Base-by-base conservation (phyloP, 2,113 vertebrate species). In the Rynchops niger region DNA sequence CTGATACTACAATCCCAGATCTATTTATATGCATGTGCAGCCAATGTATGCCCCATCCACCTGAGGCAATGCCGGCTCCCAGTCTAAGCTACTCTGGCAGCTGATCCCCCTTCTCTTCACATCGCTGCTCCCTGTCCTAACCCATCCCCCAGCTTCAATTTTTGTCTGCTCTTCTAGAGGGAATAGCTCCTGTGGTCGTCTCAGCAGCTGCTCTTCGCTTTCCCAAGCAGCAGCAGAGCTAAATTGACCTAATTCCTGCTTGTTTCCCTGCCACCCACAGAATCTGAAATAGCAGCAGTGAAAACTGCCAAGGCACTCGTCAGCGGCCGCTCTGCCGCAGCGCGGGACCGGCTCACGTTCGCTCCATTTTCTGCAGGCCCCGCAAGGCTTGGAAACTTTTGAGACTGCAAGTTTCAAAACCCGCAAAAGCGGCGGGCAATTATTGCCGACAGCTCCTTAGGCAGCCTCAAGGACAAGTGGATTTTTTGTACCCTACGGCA, bases 241-340 rank as follows among this genome's bases (percentile, higher is more conserved):
- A 95, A 97, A 98, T 79, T 98, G 97, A 97, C 96, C 97, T 97
- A 96, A 97, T 98, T 98, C 95, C 95, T 96, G 95, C 87, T 82
- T 88, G 87, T 96, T 90, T 97, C 87, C 91, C 94, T 72, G 87
- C 96, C 93, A 91, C 95, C 95, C 93, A 90, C 95, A 45, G 86
- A 55, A 94, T 77, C 92, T 47, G 91, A 91, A 95, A 96, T 85
- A 96, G 93, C 86, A 94, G 93, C 94, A 95, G 78, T 12, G 69
- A 65, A n/a, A 86, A 42, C 61, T 92, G 94, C 87, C 95, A 90
- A 83, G 72, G 79, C 78, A 4, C 82, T 80, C 22, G 2, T 61
- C 78, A 29, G 90, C 58, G 9, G 92, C 85, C 3, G 22, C 70
- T 82, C 77, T 83, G 90, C 90, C 4, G 55, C 94, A 82, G 65